A percentile compares a stretch with the other conserved stretches of the same genome.
These are phyloP conservation scores for Anser brachyrhynchus DNA, from an alignment of 2,113 vertebrate genomes.

Conservation along the genomic window DNA sequence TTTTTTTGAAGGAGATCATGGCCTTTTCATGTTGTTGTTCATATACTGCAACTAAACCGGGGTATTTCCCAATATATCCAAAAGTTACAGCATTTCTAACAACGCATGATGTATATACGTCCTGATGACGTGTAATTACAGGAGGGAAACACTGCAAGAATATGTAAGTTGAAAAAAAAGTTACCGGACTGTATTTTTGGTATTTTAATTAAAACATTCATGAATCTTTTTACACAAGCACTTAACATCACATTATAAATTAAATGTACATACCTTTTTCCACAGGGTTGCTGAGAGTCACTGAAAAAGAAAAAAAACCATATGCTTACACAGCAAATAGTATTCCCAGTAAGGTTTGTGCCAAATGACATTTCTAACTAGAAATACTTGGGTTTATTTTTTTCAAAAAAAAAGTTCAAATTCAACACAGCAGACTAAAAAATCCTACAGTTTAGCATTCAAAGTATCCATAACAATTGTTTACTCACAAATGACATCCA, in stretches of 20 bases:
- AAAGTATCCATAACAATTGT: neutral
- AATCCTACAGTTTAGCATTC: neutral
- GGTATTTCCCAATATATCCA: neutral
- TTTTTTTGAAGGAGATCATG: neutral
- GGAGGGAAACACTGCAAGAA: neutral
- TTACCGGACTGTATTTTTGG: neutral
- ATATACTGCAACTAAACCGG: neutral
- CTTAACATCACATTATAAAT: neutral
- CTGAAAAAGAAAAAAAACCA: constrained; percentile 71
- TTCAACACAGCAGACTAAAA: neutral
- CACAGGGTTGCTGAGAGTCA: constrained; percentile 86
- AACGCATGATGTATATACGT: fast-evolving
- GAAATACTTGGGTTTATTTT: neutral
- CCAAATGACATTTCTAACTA: neutral
- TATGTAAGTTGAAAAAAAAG: neutral
- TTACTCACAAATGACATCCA: constrained; percentile 15
- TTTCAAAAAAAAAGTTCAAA: neutral
- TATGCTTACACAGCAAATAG: neutral
- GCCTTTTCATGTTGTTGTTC: neutral
- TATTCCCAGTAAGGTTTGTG: neutral
- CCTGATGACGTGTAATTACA: neutral
- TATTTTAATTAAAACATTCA: neutral
- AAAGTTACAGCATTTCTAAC: neutral
- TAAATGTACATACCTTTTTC: constrained; percentile 87
- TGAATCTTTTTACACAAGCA: neutral